Conservation (phyloP, 2,113 vertebrate genomes). For the Phalacrocorax aristotelis region DNA sequence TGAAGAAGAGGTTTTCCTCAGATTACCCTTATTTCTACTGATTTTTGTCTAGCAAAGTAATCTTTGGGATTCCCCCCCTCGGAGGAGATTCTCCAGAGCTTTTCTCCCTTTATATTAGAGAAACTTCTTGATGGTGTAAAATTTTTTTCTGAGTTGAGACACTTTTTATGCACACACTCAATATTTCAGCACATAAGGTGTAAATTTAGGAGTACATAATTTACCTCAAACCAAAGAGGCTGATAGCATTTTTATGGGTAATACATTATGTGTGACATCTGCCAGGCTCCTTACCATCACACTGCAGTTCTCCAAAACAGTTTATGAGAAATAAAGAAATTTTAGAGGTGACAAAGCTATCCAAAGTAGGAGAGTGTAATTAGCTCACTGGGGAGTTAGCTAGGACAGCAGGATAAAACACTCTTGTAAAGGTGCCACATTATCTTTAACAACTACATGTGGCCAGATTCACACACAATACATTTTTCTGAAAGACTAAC, state of each 20-base stretch:
- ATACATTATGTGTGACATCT: neutral
- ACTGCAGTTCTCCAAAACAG: neutral
- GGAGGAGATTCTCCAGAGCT: neutral
- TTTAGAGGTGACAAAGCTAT: neutral
- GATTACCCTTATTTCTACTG: neutral
- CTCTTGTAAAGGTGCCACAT: neutral
- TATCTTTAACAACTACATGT: neutral
- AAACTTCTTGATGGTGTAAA: neutral
- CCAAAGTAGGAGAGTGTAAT: neutral
- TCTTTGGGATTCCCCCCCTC: neutral
- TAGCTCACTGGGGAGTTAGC: neutral
- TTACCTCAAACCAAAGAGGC: neutral
- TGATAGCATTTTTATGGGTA: neutral
- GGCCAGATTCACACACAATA: neutral
- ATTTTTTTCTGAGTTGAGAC: neutral
- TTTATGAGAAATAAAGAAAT: constrained; percentile 12
- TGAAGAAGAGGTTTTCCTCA: neutral
- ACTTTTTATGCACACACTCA: neutral
- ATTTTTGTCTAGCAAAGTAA: neutral
- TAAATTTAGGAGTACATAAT: neutral
- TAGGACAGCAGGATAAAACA: neutral
- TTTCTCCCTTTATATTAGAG: neutral
- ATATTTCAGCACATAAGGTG: neutral
- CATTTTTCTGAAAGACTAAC: neutral
- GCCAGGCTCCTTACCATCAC: neutral